These are phyloP conservation scores for Parnassius glacialis DNA, from an alignment of 2,888 invertebrate species.

Conservation along the genomic window DNA sequence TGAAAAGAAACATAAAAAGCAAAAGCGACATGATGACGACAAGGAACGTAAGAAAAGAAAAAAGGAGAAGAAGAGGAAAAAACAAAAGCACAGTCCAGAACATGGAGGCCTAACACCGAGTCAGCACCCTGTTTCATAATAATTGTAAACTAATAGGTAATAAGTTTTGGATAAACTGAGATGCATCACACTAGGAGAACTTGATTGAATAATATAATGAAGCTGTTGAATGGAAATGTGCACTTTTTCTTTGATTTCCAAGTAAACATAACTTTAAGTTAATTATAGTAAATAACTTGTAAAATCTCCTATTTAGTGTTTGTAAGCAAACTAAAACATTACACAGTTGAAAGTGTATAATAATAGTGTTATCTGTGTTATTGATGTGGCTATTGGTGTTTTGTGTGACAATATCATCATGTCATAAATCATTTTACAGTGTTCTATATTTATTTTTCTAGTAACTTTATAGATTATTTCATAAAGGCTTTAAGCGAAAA, in stretches of 20 bases:
- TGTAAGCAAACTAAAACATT: no score
- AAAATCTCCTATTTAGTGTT: no score
- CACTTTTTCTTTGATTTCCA: neutral
- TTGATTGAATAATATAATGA: neutral
- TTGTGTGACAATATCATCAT: no score
- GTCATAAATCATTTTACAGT: no score
- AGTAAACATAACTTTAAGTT: no score
- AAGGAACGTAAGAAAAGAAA: slow-evolving; percentile 96
- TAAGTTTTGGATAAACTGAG: slow-evolving; percentile 18
- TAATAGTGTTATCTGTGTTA: no score
- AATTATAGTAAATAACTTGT: no score
- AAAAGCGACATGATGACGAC: slow-evolving; percentile 95
- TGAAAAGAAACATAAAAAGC: slow-evolving; percentile 97
- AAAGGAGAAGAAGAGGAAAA: slow-evolving; percentile 97
- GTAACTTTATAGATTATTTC: no score
- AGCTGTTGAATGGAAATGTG: neutral
- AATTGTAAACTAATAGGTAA: slow-evolving; percentile 36
- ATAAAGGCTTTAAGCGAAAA: no score
- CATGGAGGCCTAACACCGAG: slow-evolving; percentile 84
- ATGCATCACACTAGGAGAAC: slow-evolving; percentile 14
- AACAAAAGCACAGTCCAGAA: slow-evolving; percentile 95
- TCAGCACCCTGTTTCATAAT: slow-evolving; percentile 66
- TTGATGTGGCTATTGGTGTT: no score
- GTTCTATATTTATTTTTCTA: no score
- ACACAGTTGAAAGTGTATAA: no score